Base-by-base conservation (phyloP, 1,140 invertebrate species). In the Bombus confusus region DNA sequence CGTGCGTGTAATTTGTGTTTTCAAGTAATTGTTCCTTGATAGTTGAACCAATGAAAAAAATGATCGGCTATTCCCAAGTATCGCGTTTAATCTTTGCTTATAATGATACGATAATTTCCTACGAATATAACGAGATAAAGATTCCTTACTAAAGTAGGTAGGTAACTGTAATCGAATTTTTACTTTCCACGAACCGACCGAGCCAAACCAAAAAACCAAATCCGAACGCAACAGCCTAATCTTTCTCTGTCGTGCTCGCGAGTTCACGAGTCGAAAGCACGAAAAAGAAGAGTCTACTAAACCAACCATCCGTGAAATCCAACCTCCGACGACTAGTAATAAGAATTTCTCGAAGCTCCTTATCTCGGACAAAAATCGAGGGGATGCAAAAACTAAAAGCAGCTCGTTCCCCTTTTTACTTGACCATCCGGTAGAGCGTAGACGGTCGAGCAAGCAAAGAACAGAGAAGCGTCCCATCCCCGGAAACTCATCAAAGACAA, bases 401-500 rank as follows among this genome's bases (percentile, higher is more conserved):
- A 62, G 22, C 28, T 25, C 22, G 9, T 62, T 62, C 22, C 15
- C 59, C 28, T n/a, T 62, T 62, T 62, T 62, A 62, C 59, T 62
- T n/a, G 59, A 62, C 28, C 59, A 62, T 62, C 59, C 59, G 59
- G 59, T 62, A 62, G 59, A 62, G 25, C 47, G 47, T 52, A 52
- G 47, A 52, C 73, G 43, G 25, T n/a, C 22, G 52, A 76, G 8
- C 25, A 18, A n/a, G 22, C 28, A 41, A 78, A 78, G 75, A 78
- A 78, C 37, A 39, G 57, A 62, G 59, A n/a, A 12, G n/a, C 34
- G 75, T 12, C 57, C 39, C 75, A 25, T 13, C 52, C 39, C 57
- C 71, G 71, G 73, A 69, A 78, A 71, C 73, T 78, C 74, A 59
- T 66, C 73, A 69, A 78, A 59, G 74, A 78, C 62, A 43, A 83